phyloP scores from a whole-genome alignment of 2,113 vertebrate genomes.

The Megaptera novaeangliae region DNA sequence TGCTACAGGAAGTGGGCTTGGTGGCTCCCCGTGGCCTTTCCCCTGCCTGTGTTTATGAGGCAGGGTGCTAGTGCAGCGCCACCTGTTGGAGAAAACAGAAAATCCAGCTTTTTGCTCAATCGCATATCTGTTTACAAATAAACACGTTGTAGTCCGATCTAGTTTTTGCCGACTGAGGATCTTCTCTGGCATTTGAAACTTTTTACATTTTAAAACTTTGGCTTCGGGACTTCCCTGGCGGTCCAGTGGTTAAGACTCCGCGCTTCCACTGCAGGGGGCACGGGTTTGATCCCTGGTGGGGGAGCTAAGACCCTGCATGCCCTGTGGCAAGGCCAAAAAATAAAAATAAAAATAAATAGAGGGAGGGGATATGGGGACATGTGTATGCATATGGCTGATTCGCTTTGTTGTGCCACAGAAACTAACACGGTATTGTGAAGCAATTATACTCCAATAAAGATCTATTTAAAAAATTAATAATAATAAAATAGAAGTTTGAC shows the following conservation, averaged over 20 bases:
- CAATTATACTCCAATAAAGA: no score
- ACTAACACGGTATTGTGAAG: no score
- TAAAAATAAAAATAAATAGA: no score
- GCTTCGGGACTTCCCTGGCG: not conserved
- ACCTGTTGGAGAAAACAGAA: conserved; percentile 46
- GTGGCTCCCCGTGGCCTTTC: not conserved
- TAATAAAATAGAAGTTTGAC: not conserved
- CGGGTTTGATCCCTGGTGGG: no score
- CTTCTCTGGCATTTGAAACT: not conserved
- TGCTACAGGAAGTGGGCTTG: not conserved
- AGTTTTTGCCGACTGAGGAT: not conserved
- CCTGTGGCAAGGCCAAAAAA: no score
- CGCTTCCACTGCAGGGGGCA: no score
- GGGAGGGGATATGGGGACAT: no score
- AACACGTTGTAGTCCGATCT: not conserved
- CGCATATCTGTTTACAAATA: not conserved
- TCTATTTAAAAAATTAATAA: no score
- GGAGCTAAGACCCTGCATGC: no score
- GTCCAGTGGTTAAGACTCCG: no score
- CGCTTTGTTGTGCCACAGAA: no score
- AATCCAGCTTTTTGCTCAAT: not conserved
- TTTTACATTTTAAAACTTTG: not conserved
- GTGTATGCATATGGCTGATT: no score
- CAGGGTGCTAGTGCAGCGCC: not conserved
- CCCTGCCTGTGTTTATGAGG: not conserved